phyloP scores from a whole-genome alignment of 2,113 vertebrate genomes.

The Chrysemys picta region DNA sequence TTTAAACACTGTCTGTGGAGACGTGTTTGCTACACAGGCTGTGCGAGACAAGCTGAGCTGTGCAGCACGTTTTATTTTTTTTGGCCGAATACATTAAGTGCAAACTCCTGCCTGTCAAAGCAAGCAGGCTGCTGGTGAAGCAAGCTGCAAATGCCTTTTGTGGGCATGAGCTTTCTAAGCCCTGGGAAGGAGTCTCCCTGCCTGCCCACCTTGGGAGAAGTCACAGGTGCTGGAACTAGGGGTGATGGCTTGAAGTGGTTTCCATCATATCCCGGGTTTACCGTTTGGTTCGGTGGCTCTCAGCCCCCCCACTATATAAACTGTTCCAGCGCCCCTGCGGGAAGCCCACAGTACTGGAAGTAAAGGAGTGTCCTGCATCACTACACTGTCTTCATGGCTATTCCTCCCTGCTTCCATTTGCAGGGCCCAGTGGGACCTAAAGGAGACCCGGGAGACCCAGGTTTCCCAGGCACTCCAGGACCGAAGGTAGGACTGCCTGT shows the following conservation, averaged over 20 bases:
- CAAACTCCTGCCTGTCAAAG: background rate
- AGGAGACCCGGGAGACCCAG: constrained; percentile 65
- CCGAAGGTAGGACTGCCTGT: constrained; percentile 61
- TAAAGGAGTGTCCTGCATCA: background rate
- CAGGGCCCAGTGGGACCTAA: constrained; percentile 73
- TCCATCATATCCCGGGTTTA: no score
- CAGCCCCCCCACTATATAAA: no score
- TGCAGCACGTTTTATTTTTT: no score
- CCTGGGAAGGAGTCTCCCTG: background rate
- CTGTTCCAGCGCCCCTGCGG: no score
- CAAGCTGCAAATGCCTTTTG: background rate
- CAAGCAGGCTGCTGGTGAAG: background rate
- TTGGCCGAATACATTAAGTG: background rate
- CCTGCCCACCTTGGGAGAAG: background rate
- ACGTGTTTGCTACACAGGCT: background rate
- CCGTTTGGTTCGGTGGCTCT: no score
- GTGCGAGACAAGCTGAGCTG: background rate
- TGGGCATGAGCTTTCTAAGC: background rate
- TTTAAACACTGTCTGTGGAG: background rate
- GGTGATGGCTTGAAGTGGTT: no score
- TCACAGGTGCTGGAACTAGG: no score
- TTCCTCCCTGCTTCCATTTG: background rate
- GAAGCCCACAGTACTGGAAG: background rate
- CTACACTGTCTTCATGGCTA: background rate
- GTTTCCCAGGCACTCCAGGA: constrained; percentile 64